Evolutionary conservation across 2,888 invertebrate species (phyloP).

Genomic region (Anoncus sp.): DNA sequence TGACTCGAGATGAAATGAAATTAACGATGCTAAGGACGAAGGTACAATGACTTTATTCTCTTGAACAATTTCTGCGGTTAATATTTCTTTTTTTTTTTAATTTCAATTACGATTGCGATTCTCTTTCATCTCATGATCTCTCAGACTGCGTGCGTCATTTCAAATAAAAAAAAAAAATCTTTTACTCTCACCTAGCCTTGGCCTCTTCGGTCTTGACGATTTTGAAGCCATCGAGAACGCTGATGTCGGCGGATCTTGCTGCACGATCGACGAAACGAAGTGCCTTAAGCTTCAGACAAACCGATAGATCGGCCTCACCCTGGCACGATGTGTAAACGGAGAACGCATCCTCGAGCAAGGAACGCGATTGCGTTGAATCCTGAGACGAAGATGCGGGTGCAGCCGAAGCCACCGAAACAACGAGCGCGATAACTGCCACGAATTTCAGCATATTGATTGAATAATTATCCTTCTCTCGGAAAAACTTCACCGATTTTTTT

Average conservation of each 20-base stretch:
- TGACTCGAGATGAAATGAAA: conserved; percentile 40
- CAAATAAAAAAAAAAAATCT: conserved; percentile 49
- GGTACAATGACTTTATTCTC: conserved; percentile 5
- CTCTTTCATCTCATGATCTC: conserved; percentile 26
- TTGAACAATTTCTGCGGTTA: background rate
- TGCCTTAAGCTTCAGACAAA: conserved; percentile 92
- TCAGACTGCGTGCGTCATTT: background rate
- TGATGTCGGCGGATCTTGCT: conserved; percentile 85
- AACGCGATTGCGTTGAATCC: conserved; percentile 69
- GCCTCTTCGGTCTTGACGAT: conserved; percentile 84
- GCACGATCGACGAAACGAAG: conserved; percentile 90
- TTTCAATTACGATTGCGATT: background rate
- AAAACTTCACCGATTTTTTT: conserved; percentile 55
- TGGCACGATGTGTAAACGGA: conserved; percentile 85
- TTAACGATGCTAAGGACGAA: conserved; percentile 27
- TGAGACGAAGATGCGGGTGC: conserved; percentile 77
- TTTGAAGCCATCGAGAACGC: conserved; percentile 82
- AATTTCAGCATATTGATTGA: conserved; percentile 78
- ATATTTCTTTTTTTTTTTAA: conserved; percentile 4
- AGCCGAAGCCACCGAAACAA: conserved; percentile 74
- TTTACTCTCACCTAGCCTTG: conserved; percentile 81
- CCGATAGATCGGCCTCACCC: conserved; percentile 86
- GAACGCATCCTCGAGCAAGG: conserved; percentile 79
- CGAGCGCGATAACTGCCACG: conserved; percentile 76
- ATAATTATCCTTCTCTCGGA: conserved; percentile 58